Conservation (phyloP, 2,888 invertebrate genomes). For the Fissipunctia ypsillon region DNA sequence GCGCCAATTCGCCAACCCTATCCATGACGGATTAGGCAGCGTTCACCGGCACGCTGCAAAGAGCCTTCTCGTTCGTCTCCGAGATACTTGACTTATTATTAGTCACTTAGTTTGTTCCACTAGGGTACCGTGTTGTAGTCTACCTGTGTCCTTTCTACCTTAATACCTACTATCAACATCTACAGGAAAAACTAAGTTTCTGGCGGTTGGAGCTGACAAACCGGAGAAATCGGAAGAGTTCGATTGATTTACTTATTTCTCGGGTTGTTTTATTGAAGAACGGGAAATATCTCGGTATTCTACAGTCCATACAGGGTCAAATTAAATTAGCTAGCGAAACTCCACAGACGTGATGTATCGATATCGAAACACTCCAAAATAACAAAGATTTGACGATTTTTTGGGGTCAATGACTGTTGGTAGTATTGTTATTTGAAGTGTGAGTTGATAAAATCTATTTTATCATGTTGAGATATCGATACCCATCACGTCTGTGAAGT, state of each 20-base stretch:
- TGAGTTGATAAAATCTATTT: no score
- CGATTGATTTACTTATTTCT: neutral
- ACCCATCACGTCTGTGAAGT: no score
- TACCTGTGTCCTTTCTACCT: constrained; percentile 19
- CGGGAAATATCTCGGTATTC: neutral
- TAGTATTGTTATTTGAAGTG: no score
- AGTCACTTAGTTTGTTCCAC: constrained; percentile 61
- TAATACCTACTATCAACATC: neutral
- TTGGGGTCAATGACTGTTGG: no score
- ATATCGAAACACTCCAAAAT: no score
- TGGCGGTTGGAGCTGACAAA: neutral
- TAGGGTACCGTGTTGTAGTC: neutral
- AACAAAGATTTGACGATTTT: no score
- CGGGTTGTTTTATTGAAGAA: neutral
- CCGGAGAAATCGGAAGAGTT: neutral
- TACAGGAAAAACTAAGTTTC: neutral
- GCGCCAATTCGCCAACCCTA: constrained; percentile 51
- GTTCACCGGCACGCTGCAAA: constrained; percentile 63
- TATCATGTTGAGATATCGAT: no score
- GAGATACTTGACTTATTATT: constrained; percentile 66
- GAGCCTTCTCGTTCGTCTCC: constrained; percentile 67
- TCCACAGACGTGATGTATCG: no score
- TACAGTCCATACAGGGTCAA: no score
- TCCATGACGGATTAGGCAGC: constrained; percentile 65
- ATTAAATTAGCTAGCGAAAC: no score